Evolutionary conservation across 2,113 vertebrate species (phyloP).

Genomic region (Elanus axillaris): DNA sequence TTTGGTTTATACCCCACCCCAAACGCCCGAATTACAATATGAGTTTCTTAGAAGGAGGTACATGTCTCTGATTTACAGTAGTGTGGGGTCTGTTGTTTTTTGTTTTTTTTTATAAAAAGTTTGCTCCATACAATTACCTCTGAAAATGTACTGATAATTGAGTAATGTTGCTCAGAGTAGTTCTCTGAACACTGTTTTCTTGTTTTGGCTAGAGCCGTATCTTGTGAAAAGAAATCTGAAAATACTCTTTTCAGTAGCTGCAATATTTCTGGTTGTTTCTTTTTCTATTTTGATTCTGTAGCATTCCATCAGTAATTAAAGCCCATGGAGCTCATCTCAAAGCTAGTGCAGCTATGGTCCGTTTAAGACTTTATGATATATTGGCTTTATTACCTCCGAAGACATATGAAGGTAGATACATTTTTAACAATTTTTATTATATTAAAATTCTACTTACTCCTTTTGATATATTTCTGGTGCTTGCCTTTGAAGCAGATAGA

Average conservation of each 20-base stretch:
- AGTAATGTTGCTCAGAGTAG: background rate
- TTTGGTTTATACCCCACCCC: background rate
- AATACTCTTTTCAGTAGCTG: background rate
- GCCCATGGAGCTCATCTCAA: constrained; percentile 95
- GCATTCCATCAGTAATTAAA: constrained; percentile 95
- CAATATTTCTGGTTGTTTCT: background rate
- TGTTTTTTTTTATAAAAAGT: background rate
- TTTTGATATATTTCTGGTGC: background rate
- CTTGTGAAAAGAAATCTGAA: background rate
- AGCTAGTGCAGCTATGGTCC: constrained; percentile 98
- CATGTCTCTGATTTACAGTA: background rate
- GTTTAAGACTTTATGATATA: constrained; percentile 95
- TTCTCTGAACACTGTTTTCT: background rate
- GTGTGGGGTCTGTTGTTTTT: fast-evolving
- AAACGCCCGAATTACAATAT: background rate
- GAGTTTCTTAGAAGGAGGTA: background rate
- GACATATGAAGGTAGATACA: constrained; percentile 91
- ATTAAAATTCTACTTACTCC: background rate
- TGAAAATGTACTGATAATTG: background rate
- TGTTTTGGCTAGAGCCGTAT: background rate
- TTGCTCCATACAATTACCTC: background rate
- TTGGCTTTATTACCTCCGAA: constrained; percentile 95
- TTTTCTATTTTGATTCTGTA: constrained; percentile 40
- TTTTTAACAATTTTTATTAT: background rate
- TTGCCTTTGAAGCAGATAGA: background rate